Percentiles rank a stretch among this genome's conserved stretches.
Conservation (phyloP, 1,140 invertebrate species). For the Nylanderia fulva region DNA sequence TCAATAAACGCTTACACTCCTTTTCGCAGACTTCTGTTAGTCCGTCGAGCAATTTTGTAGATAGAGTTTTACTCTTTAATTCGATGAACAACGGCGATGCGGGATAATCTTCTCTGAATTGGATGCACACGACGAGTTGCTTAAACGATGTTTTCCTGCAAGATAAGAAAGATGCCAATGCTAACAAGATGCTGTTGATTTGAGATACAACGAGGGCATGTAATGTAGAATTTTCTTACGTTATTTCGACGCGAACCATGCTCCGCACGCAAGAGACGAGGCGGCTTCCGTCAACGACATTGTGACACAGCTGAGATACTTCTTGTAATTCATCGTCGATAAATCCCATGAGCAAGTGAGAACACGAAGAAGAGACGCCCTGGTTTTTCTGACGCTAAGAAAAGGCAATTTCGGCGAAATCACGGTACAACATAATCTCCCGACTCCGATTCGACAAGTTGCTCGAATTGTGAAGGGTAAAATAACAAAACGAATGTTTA, state of each 20-base stretch:
- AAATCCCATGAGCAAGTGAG: constrained; percentile 86
- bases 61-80: constrained; percentile 90
- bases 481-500: not conserved
- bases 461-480: not conserved
- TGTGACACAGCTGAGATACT: constrained; percentile 88
- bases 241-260: constrained; percentile 90
- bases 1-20: constrained; percentile 88
- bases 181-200: not conserved
- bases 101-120: constrained; percentile 90
- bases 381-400: not conserved
- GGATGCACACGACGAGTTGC: constrained; percentile 88
- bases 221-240: constrained; percentile 80
- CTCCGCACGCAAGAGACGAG: constrained; percentile 89
- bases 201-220: not conserved
- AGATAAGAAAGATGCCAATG: constrained; percentile 29
- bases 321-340: constrained; percentile 89
- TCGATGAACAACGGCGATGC: constrained; percentile 88
- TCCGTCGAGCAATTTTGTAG: constrained; percentile 88
- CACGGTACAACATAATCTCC: constrained; percentile 16
- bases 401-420: not conserved
- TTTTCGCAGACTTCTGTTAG: constrained; percentile 89
- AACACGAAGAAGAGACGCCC: not conserved
- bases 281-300: constrained; percentile 87
- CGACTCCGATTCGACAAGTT: not conserved
- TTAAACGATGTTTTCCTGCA: constrained; percentile 88